Evolutionary conservation across 2,113 vertebrate species (phyloP), one percentile per base, ranked within the genome.

Genomic region (Pygoscelis adeliae): DNA sequence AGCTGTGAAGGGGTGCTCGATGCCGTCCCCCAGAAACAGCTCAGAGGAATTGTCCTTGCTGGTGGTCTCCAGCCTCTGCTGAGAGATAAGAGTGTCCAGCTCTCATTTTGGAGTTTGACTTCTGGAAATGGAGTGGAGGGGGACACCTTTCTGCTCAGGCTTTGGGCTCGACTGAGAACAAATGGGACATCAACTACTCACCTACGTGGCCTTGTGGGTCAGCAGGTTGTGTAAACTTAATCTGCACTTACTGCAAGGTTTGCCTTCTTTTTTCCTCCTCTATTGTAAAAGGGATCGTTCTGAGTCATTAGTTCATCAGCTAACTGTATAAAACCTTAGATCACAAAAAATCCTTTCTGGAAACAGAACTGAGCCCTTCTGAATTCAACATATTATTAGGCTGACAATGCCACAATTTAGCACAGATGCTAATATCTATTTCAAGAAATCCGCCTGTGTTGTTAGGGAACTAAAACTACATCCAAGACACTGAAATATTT

Each of bases 1-100:
- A 44, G 21, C 0, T 2, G 13, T 18, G 9, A 82, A 55, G 34
- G 7, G 7, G 2, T 66, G 22, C 17, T 58, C 1, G 2, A 8
- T 58, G 44, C 27, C 29, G 2, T 5, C 6, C 2, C 3, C 40
- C 59, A 62, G 46, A 65, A 52, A 52, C 4, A 61, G 9, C 46
- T n/a, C 2, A 22, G 42, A 30, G 8, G 3, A 65, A 14, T 15
- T 55, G 36, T 19, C 22, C 15, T 32, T 56, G 46, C 1, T 46
- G 82, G 56, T 58, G 10, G 12, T 61, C 34, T 88, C 36, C 62
- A 86, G 62, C 23, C 20, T 76, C 66, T 69, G 19, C 18, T 13
- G n/a, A 44, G 20, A 63, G 11, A 25, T 9, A 34, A 13, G 6
- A 47, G 1, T 10, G 5, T 46, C 23, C 59, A 61, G 62, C 6